Base-by-base conservation (phyloP, 2,797 vertebrate species). In the Poliocrania exsul region DNA sequence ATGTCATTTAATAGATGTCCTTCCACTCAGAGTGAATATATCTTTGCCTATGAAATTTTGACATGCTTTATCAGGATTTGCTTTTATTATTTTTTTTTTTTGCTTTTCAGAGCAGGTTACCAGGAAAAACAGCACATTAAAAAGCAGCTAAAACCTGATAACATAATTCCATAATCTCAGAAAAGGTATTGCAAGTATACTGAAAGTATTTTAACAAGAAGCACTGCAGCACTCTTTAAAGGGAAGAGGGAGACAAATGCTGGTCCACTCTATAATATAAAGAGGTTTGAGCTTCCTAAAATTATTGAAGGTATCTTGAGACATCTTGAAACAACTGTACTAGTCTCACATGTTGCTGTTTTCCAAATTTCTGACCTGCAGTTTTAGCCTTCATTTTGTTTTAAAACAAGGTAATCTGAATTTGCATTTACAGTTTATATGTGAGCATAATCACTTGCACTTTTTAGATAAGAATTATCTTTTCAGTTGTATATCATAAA, bases 261-360 rank as follows among this genome's bases (percentile, higher is more conserved):
- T 24, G 26, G 31, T 29, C 20, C 16, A n/a, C 3, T 8, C 5
- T 29, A 15, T 4, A 42, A 29, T 7, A 29, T 16, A 67, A 62
- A 8, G 37, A 20, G 25, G 54, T 65, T 26, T n/a, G 19, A 42
- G 20, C 28, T 44, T 69, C 47, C 44, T 33, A 38, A 60, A 75
- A 64, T n/a, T 58, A 49, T 14, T 54, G 13, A 67, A 75, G 26
- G 16, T 20, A 19, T 40, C 31, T 13, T 61, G 42, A 74, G 29
- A 25, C 19, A 21, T 51, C 47, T 13, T 66, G 42, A 77, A 53
- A 73, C 9, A 66, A 64, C 23, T 35, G 11, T 37, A 58, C 9
- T 33, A 67, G 13, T 31, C 44, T 38, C 13, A 6, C 3, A 65
- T 0, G 0, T 4, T 65, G 16, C 11, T 24, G 11, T 29, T 14